Base-by-base conservation (phyloP, 2,888 invertebrate species). In the Pseudococcus viburni region DNA sequence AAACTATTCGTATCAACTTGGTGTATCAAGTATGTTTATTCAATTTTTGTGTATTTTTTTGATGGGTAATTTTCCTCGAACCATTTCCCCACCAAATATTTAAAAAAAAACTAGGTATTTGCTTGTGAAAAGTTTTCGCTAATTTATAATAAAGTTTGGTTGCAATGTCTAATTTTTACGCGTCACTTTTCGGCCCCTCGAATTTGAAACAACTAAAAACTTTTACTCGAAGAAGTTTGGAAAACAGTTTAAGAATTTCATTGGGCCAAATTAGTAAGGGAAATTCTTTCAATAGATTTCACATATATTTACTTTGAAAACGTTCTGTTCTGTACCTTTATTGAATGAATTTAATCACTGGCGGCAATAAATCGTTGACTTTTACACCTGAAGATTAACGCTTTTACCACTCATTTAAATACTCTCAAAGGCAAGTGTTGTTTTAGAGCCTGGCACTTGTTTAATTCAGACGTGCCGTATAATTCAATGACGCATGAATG, bases 351-450 rank as follows among this genome's bases (percentile, higher is more conserved):
- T 80, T 39, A 80, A 80, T 80, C 26, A 77, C 42, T 80, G 39
- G 33, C n/a, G 15, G 42, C 80, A 42, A 80, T 80, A 80, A 42
- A 80, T 80, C 80, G 80, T 80, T 39, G 42, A 80, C 42, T 80
- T 80, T 80, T 26, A 80, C 42, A 39, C 39, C 39, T 73, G 12
- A 26, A 73, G 80, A 42, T 80, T 42, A 80, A 42, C 80, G 80
- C 80, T 80, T 39, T 80, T 80, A 80, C 80, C 80, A 80, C 42
- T 80, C 17, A 80, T 80, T 80, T 80, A 80, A 80, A 80, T 80
- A 80, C 46, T 39, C 42, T 80, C 39, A 42, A 80, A 80, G 42
- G 80, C 26, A 73, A 80, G 80, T 42, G 42, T 80, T 39, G 80
- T 80, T 80, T 26, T 39, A 80, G 33, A 80, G 80, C 42, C 80